Base-by-base conservation (phyloP, 2,888 invertebrate genomes). In the Operophtera brumata region DNA sequence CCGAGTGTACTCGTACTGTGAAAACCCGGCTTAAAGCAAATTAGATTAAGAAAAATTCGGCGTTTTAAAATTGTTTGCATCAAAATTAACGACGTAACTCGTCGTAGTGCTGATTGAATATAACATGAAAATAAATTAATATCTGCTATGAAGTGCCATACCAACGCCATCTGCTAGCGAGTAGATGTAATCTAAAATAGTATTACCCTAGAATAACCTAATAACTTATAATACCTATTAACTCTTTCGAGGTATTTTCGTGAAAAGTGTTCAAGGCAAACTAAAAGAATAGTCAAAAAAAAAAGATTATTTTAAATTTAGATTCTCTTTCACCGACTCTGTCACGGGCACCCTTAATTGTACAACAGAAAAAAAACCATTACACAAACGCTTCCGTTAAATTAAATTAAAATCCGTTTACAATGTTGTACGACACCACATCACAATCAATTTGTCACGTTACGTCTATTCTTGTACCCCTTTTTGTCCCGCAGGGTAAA, bases 361-460 rank as follows among this genome's bases (percentile, higher is more conserved):
- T 12, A 48, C 20, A 37, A 41, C 44, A 56, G 26, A 26, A 39
- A 41, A 51, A 56, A 56, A 57, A 57, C 34, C 57, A 59, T 54
- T 44, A 61, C 59, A 52, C 58, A 67, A 75, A 75, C 66, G 71
- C 70, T 71, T 70, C 75, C 71, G 73, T 67, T 70, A 74, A 73
- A 77, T 78, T 75, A 67, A 75, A 78, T 78, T 77, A 65, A 73
- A 75, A 76, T 75, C 75, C 70, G 71, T 81, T 80, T 75, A 77
- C 70, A 76, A 75, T 73, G 77, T 80, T 73, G 75, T 74, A 74
- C 71, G 71, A 77, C 74, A 77, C 70, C 70, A 75, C 80, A 80
- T 82, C 77, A 80, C 78, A 86, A 86, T 86, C 84, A 88, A 88
- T 88, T 88, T 82, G 83, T 78, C 76, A 81, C 80, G 81, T 77